Conservation (phyloP, 2,888 invertebrate species). For the Ametastegia equiseti region DNA sequence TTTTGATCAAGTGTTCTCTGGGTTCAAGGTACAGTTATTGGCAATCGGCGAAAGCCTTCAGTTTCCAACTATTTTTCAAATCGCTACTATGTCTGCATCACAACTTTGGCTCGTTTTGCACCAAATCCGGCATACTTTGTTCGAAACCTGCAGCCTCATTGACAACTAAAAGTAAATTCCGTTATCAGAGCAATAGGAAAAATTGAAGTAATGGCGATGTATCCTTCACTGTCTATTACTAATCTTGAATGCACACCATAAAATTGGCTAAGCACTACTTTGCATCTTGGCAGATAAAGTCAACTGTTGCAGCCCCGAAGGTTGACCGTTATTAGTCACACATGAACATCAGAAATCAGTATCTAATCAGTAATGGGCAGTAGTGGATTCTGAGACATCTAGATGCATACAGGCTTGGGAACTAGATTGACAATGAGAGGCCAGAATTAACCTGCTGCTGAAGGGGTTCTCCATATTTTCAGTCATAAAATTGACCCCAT, state of each 20-base stretch:
- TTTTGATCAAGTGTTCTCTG: too few species aligned
- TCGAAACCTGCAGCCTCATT: not conserved
- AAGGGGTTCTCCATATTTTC: slow-evolving; percentile 5
- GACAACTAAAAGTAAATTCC: not conserved
- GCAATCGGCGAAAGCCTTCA: not conserved
- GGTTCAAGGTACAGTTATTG: not conserved
- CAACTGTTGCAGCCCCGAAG: not conserved
- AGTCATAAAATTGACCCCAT: slow-evolving; percentile 7
- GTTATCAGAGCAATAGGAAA: not conserved
- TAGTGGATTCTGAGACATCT: slow-evolving; percentile 4
- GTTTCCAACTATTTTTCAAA: too few species aligned
- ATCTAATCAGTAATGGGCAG: not conserved
- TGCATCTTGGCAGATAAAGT: not conserved
- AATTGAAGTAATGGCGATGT: not conserved
- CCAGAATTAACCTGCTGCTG: not conserved
- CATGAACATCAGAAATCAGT: slow-evolving; percentile 10
- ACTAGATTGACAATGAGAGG: not conserved
- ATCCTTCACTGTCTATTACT: not conserved
- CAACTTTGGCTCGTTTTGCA: not conserved
- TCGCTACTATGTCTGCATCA: not conserved
- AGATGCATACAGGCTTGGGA: not conserved
- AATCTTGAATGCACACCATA: too few species aligned
- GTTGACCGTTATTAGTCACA: not conserved
- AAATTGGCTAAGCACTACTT: not conserved
- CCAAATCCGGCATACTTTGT: not conserved